Evolutionary conservation across 2,888 invertebrate genomes (phyloP).

Genomic region (Metacarcinus magister): DNA sequence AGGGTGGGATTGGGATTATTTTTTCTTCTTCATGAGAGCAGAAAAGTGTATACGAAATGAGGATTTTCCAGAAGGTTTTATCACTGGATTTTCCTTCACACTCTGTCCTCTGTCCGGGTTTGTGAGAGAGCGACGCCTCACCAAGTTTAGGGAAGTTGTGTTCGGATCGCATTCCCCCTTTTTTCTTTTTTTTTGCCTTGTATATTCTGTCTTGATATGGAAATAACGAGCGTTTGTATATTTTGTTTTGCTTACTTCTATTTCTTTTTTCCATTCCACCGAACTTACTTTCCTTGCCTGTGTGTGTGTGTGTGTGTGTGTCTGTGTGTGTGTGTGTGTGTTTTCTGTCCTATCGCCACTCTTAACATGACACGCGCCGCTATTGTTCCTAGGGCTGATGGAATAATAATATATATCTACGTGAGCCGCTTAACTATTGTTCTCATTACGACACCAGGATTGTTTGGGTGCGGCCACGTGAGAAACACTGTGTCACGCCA

Average conservation of each 20-base stretch:
- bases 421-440: conserved; percentile 40
- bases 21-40: background rate
- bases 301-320: background rate
- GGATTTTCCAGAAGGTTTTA: background rate
- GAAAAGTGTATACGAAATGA: background rate
- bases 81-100: background rate
- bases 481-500: conserved; percentile 42
- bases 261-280: background rate
- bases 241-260: background rate
- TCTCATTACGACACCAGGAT: conserved; percentile 46
- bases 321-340: background rate
- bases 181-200: background rate
- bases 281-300: background rate
- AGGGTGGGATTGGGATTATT: background rate
- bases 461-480: conserved; percentile 22
- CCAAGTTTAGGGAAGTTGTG: background rate
- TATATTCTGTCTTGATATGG: background rate
- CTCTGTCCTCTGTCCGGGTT: background rate
- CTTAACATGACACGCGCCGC: background rate
- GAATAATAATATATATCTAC: conserved; percentile 36
- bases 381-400: background rate
- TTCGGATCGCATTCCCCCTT: background rate
- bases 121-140: background rate
- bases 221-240: background rate
- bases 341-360: background rate